Percentiles rank a stretch among this genome's conserved stretches.
Evolutionary conservation across 2,888 invertebrate genomes (phyloP).

Genomic region (Drosophila lacicola): DNA sequence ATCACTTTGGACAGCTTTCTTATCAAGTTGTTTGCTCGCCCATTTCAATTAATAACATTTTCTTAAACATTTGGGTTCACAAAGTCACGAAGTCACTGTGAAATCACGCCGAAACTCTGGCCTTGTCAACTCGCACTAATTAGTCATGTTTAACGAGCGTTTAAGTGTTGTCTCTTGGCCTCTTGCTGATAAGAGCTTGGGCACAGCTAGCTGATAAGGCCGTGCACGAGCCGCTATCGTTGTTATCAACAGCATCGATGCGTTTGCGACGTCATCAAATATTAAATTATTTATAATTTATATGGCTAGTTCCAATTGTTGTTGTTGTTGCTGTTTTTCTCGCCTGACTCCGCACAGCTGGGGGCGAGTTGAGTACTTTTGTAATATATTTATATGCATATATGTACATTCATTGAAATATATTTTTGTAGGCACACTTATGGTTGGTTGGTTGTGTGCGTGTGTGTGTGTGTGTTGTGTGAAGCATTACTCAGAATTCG

Average conservation of each 20-base stretch:
- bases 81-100: too few relatives aligned
- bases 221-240: too few relatives aligned
- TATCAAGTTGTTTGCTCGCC: background rate
- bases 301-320: background rate
- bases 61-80: background rate
- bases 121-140: conserved; percentile 46
- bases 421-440: conserved; percentile 27
- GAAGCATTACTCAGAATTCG: conserved; percentile 37
- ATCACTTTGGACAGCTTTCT: background rate
- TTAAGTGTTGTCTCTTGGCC: conserved; percentile 32
- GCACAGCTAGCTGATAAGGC: conserved; percentile 29
- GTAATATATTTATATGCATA: background rate
- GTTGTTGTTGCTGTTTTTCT: conserved; percentile 1
- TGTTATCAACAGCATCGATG: too few relatives aligned
- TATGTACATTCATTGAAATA: conserved; percentile 1
- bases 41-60: background rate
- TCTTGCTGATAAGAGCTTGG: conserved; percentile 33
- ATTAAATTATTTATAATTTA: conserved; percentile 27
- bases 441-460: conserved; percentile 14
- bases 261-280: conserved; percentile 6
- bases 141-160: conserved; percentile 51
- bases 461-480: conserved; percentile 5
- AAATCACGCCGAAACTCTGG: conserved; percentile 11
- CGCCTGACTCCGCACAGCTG: conserved; percentile 25
- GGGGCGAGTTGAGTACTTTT: conserved; percentile 14